Conservation (phyloP, 2,888 invertebrate genomes). For the Urechis unicinctus region DNA sequence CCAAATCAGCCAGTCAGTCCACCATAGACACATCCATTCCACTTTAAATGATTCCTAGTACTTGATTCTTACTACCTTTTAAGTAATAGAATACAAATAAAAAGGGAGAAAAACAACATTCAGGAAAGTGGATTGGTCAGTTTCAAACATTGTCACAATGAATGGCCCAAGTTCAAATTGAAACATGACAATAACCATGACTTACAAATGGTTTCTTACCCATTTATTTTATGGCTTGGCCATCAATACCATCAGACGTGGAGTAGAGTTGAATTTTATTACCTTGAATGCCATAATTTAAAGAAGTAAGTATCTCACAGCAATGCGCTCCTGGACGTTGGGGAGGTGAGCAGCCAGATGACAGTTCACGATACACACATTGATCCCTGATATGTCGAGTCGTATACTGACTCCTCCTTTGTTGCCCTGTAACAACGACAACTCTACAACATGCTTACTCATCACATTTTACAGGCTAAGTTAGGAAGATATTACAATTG, state of each 20-base stretch:
- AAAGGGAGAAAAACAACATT: background rate
- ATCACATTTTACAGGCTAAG: too few relatives aligned
- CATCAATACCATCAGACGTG: too few relatives aligned
- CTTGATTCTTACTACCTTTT: too few relatives aligned
- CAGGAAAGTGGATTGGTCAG: background rate
- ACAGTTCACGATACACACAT: conserved; percentile 79
- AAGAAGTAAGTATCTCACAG: conserved; percentile 46
- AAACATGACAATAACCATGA: background rate
- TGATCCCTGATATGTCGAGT: conserved; percentile 80
- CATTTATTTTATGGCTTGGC: too few relatives aligned
- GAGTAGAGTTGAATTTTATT: too few relatives aligned
- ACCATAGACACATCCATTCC: too few relatives aligned
- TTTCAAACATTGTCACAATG: background rate
- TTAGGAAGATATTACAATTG: too few relatives aligned
- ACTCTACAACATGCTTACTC: background rate
- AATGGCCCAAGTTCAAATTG: background rate
- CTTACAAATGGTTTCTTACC: too few relatives aligned
- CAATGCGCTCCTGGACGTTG: conserved; percentile 73
- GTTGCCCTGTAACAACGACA: conserved; percentile 67
- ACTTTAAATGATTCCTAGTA: too few relatives aligned
- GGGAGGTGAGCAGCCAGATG: conserved; percentile 88
- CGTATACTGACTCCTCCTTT: conserved; percentile 89
- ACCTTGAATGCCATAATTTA: too few relatives aligned
- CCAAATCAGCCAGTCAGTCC: background rate
- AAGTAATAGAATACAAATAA: background rate